Evolutionary conservation across 2,888 invertebrate genomes (phyloP), one percentile per base, ranked within the genome.

Genomic region (Ornithoptera alexandrae): DNA sequence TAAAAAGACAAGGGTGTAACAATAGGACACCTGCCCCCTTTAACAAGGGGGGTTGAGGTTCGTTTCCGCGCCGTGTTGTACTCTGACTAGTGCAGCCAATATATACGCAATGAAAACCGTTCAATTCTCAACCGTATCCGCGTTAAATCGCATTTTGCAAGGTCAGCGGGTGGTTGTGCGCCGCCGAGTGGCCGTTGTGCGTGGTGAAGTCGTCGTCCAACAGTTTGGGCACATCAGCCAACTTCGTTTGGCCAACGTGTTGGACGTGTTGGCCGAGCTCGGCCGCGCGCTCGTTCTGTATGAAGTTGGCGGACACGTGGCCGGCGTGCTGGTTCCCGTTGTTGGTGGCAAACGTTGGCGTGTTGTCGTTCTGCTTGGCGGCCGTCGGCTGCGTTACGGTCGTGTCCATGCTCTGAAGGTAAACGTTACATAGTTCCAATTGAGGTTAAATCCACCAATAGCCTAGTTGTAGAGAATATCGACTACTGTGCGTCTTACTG

Each of bases 91-190:
- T 53, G 72, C 84, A 84, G 87, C 86, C 87, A 87, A 86, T 86
- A 86, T 84, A 82, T 84, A 87, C 81, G 83, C 81, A 74, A 78
- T 81, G 81, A 62, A 62, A 66, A 83, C 77, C 81, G 77, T 79
- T 77, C 79, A 76, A 81, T 74, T 75, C 71, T 75, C 76, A 74
- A 80, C 81, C 79, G 78, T 81, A 81, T 20, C 58, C 20, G 15
- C 10, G 50, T 85, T 90, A 92, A 75, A 91, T 89, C 58, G 90
- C 91, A 76, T 92, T 92, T 72, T 88, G 90, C 78, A 92, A 77
- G 67, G 92, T 91, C 67, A 92, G 78, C 72, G 92, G 90, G 72
- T 92, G 91, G 63, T 79, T 78, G 72, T 81, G 83, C 6, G 63
- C 74, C 65, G 81, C 80, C 79, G 65, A 57, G 77, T 90, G 90